phyloP scores from a whole-genome alignment of 2,113 vertebrate species.

The Uria aalge region DNA sequence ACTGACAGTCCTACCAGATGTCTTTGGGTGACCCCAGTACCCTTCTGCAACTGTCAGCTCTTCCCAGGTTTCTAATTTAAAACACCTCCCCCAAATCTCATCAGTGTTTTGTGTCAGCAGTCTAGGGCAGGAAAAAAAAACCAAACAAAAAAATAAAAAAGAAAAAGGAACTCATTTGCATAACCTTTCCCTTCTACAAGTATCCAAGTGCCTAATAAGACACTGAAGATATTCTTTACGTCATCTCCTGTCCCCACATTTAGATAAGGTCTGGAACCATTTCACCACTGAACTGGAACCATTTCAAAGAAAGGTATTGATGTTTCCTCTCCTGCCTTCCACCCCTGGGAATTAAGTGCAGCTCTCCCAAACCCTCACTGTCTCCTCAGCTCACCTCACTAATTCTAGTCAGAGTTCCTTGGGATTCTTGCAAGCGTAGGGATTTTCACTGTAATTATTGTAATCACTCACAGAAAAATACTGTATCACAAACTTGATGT shows the following conservation, averaged over 20 bases:
- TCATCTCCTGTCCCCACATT: neutral
- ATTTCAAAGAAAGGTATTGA: neutral
- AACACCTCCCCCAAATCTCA: slow-evolving; percentile 2
- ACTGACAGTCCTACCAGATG: slow-evolving; percentile 36
- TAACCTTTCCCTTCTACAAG: neutral
- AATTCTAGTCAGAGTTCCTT: neutral
- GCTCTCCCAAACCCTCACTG: neutral
- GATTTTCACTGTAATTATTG: neutral
- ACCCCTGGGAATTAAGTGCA: neutral
- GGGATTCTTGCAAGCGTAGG: neutral
- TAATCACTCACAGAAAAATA: neutral
- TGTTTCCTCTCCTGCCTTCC: neutral
- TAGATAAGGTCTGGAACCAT: neutral
- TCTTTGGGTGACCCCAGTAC: slow-evolving; percentile 2
- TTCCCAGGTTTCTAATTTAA: slow-evolving; percentile 20
- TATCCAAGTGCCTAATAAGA: neutral
- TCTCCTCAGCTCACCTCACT: neutral
- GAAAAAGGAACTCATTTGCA: neutral
- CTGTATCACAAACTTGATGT: neutral
- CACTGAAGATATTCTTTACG: neutral
- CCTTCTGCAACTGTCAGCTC: slow-evolving; percentile 16
- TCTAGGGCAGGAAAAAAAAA: neutral
- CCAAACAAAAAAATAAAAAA: fast-evolving
- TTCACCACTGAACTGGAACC: neutral
- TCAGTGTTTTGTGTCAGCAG: slow-evolving; percentile 13